These are phyloP conservation scores for Phyllopteryx taeniolatus DNA, from an alignment of 2,113 vertebrate species.

Conservation along the genomic window DNA sequence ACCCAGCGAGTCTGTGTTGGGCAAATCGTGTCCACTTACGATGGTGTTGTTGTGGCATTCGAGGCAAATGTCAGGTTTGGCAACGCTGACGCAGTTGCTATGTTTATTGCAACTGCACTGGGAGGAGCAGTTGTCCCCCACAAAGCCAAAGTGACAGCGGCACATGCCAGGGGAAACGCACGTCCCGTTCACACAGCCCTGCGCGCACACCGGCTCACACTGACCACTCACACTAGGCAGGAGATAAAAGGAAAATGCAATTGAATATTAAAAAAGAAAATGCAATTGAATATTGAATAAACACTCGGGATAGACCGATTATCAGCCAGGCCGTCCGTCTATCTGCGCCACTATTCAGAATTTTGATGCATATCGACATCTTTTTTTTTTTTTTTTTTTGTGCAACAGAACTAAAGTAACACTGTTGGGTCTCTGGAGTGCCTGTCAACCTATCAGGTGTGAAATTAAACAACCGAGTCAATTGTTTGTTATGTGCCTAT, in stretches of 20 bases:
- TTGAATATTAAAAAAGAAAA: background rate
- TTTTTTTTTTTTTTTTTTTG: too few relatives aligned
- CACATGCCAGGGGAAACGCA: slow-evolving; percentile 85
- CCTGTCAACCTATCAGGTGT: too few relatives aligned
- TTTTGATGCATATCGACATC: too few relatives aligned
- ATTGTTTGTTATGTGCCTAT: too few relatives aligned
- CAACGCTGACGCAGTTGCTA: slow-evolving; percentile 83
- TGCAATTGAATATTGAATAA: too few relatives aligned
- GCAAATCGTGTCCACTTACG: slow-evolving; percentile 50
- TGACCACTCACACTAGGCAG: slow-evolving; percentile 75
- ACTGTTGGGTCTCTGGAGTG: too few relatives aligned
- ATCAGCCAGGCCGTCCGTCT: too few relatives aligned
- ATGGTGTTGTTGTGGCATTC: slow-evolving; percentile 87
- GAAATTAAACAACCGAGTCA: too few relatives aligned
- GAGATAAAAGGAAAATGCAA: background rate
- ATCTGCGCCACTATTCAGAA: too few relatives aligned
- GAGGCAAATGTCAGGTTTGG: slow-evolving; percentile 78
- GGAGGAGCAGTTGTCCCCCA: slow-evolving; percentile 86
- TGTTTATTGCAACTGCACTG: slow-evolving; percentile 90
- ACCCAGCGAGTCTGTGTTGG: background rate
- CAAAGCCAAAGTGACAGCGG: slow-evolving; percentile 87
- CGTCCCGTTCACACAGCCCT: slow-evolving; percentile 87
- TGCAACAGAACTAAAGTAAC: too few relatives aligned
- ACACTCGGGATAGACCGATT: too few relatives aligned
- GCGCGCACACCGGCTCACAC: slow-evolving; percentile 86